Base-by-base conservation (phyloP, 2,797 vertebrate genomes). In the Pachyuromys duprasi region DNA sequence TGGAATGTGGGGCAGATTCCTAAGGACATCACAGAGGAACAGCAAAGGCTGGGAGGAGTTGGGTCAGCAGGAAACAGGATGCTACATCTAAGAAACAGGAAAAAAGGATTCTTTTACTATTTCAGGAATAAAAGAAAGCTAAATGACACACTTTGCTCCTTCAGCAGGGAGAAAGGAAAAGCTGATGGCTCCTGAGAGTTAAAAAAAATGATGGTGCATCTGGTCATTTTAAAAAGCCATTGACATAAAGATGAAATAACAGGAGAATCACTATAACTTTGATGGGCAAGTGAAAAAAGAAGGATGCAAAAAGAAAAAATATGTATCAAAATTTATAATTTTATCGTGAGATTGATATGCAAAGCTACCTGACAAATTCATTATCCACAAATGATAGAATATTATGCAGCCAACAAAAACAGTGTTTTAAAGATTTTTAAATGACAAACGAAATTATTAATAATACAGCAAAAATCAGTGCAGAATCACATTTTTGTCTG, bases 1-100 rank as follows among this genome's bases (percentile, higher is more conserved):
- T 88, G 53, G 96, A 97, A 97, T 97, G 90, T 97, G 96, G 97
- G 97, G 96, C 97, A 97, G 91, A 91, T 96, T 97, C 93, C 96
- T 28, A 89, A 94, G 79, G 95, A 97, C 96, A 98, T 97, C 96
- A 97, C 63, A 97, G 89, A 95, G 90, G 92, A 97, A 95, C 28
- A 96, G 95, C 95, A 95, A 97, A 96, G 91, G 94, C 95, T 96
- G 92, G 86, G 92, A 96, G 96, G 96, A 96, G 96, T 86, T 94
- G 94, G 91, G 93, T 93, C 97, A 91, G 97, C 92, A 90, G 96
- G 97, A 97, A 95, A 96, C 95, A 97, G 96, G 96, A 97, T 86
- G 93, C 97, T 83, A 96, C 91, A 95, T 97, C 89, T 96, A 92
- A 96, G 93, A 95, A 88, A 93, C 67, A 95, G 92, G 92, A 83